These are phyloP conservation scores for Tragulus kanchil DNA, from an alignment of 2,113 vertebrate genomes.

Conservation along the genomic window DNA sequence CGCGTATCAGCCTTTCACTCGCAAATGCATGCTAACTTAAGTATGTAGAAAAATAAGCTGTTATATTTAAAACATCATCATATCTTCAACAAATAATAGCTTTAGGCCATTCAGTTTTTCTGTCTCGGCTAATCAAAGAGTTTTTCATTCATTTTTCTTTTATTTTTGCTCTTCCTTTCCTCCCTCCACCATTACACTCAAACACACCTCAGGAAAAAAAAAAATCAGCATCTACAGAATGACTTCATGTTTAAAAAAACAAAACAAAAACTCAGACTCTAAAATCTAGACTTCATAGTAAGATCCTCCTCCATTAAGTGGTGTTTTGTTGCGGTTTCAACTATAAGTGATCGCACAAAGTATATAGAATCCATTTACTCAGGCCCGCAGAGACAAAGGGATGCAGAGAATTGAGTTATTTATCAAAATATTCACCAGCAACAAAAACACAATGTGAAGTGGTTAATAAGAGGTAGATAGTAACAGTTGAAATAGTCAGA, in stretches of 20 bases:
- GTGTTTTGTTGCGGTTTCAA: neutral
- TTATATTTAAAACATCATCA: neutral
- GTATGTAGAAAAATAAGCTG: neutral
- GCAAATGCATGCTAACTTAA: neutral
- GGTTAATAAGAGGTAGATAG: neutral
- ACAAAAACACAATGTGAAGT: neutral
- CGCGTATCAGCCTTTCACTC: neutral
- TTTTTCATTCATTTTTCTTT: slow-evolving; percentile 37
- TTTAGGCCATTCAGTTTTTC: neutral
- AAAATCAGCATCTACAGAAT: neutral
- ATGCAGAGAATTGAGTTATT: neutral
- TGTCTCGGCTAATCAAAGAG: neutral
- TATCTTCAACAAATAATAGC: neutral
- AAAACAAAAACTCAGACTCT: neutral
- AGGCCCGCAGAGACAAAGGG: neutral
- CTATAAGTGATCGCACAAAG: neutral
- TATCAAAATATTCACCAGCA: slow-evolving; percentile 4
- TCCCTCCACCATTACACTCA: neutral
- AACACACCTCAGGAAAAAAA: neutral
- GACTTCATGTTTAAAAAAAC: neutral
- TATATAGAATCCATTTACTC: neutral
- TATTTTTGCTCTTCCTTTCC: neutral
- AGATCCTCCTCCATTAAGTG: neutral
- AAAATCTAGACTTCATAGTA: slow-evolving; percentile 43
- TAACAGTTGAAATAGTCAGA: slow-evolving; percentile 10